These are phyloP conservation scores for Lysandra bellargus DNA, from an alignment of 2,888 invertebrate species.

Conservation along the genomic window DNA sequence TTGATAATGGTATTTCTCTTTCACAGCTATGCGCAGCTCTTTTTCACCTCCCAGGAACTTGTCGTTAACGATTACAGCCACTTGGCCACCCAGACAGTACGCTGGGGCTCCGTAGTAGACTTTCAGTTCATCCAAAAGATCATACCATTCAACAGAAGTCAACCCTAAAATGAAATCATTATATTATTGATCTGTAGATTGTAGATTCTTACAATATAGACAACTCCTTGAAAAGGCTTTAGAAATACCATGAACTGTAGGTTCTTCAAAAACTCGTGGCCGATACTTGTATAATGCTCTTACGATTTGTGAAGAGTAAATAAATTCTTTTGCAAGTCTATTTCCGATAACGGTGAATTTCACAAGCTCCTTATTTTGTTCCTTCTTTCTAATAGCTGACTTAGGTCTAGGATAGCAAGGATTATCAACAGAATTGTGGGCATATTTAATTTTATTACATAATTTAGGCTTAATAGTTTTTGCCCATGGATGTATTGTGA, in stretches of 20 bases:
- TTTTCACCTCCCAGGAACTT: conserved; percentile 76
- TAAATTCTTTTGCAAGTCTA: conserved; percentile 61
- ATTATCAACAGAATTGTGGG: conserved; percentile 64
- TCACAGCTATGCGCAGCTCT: conserved; percentile 68
- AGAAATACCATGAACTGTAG: conserved; percentile 58
- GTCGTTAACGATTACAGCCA: conserved; percentile 73
- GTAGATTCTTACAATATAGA: not conserved
- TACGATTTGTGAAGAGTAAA: conserved; percentile 58
- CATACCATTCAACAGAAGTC: conserved; percentile 66
- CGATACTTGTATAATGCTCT: conserved; percentile 63
- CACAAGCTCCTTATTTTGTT: conserved; percentile 40
- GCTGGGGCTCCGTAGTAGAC: conserved; percentile 65
- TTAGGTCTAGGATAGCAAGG: conserved; percentile 50
- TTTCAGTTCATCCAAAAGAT: conserved; percentile 59
- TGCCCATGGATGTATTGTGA: conserved; percentile 61
- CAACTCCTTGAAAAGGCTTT: not conserved
- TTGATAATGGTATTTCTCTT: conserved; percentile 67
- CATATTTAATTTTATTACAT: conserved; percentile 52
- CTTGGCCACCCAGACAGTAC: conserved; percentile 67
- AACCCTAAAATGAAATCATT: conserved; percentile 49
- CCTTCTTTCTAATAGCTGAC: conserved; percentile 12
- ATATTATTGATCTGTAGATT: not conserved
- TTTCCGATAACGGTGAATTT: conserved; percentile 65
- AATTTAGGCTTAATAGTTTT: conserved; percentile 53
- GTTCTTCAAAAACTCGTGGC: conserved; percentile 55